Percentiles rank a stretch among this genome's conserved stretches.
These are phyloP conservation scores for Varanus salvator DNA, from an alignment of 2,113 vertebrate genomes.

Conservation along the genomic window DNA sequence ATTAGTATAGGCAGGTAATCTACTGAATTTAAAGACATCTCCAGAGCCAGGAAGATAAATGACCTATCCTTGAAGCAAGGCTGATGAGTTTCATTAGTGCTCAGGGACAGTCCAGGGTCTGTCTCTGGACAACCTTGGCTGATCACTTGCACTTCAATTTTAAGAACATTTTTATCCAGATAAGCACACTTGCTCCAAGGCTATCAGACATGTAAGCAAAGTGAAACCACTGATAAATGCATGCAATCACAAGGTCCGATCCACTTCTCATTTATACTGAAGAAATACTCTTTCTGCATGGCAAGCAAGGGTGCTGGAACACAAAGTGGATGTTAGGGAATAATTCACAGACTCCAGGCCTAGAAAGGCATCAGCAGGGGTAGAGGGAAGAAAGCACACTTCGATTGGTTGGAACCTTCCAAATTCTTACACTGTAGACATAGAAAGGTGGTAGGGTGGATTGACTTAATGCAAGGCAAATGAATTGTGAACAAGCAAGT, in stretches of 20 bases:
- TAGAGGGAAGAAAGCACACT: neutral
- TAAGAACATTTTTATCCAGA: neutral
- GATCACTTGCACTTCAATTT: conserved; percentile 2
- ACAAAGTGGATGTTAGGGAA: neutral
- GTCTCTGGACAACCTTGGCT: conserved; percentile 49
- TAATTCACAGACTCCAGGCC: neutral
- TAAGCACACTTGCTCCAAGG: neutral
- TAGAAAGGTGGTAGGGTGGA: neutral
- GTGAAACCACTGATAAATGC: neutral
- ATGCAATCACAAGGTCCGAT: neutral
- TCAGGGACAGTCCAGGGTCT: conserved; percentile 50
- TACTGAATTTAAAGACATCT: conserved; percentile 34
- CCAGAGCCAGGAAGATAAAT: conserved; percentile 42
- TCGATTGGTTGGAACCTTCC: neutral
- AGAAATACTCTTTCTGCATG: neutral
- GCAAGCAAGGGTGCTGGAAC: neutral
- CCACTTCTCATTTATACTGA: neutral
- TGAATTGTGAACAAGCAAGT: too few species aligned
- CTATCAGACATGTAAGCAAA: neutral
- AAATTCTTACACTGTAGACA: neutral
- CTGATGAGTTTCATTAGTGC: conserved; percentile 40
- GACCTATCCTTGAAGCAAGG: conserved; percentile 60
- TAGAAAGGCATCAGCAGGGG: neutral
- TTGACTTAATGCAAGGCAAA: neutral
- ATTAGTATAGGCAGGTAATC: conserved; percentile 15